Evolutionary conservation across 2,797 vertebrate genomes (phyloP).

Genomic region (Diplodus puntazzo): DNA sequence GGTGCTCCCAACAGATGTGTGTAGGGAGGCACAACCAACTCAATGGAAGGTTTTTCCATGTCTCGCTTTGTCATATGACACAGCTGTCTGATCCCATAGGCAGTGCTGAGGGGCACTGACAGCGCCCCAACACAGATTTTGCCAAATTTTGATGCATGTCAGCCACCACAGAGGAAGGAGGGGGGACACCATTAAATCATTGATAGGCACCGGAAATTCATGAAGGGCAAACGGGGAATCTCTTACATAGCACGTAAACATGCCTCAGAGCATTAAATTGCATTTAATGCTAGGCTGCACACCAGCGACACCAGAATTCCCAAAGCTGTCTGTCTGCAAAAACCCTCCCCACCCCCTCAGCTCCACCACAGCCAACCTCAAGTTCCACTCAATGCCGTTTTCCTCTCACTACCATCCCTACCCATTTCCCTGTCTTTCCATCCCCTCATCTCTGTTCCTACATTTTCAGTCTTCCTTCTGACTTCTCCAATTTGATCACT

Average conservation of each 20-base stretch:
- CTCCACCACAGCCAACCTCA: slow-evolving; percentile 54
- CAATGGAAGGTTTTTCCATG: slow-evolving; percentile 17
- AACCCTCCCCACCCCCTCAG: slow-evolving; percentile 24
- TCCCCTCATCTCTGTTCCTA: slow-evolving; percentile 39
- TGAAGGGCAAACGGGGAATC: slow-evolving; percentile 55
- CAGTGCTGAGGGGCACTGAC: slow-evolving; percentile 12
- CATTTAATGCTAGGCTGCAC: slow-evolving; percentile 77
- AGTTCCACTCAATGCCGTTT: slow-evolving; percentile 35
- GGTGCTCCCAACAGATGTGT: slow-evolving; percentile 56
- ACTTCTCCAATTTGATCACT: slow-evolving; percentile 10
- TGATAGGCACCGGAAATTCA: slow-evolving; percentile 59
- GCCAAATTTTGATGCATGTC: slow-evolving; percentile 47
- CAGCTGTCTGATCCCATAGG: slow-evolving; percentile 40
- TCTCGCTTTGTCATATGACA: slow-evolving; percentile 14
- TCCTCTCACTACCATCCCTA: slow-evolving; percentile 36
- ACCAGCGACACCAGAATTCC: slow-evolving; percentile 69
- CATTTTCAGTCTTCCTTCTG: slow-evolving; percentile 1
- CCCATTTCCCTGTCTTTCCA: slow-evolving; percentile 40
- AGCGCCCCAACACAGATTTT: slow-evolving; percentile 21
- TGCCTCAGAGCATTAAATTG: slow-evolving; percentile 75
- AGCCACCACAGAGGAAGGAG: slow-evolving; percentile 8
- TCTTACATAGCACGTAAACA: slow-evolving; percentile 70
- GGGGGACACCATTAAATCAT: slow-evolving; percentile 60
- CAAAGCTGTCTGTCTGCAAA: slow-evolving; percentile 53
- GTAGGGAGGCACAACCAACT: slow-evolving; percentile 19